Conservation (phyloP, 2,888 invertebrate species). For the Oxycera nigricornis region DNA sequence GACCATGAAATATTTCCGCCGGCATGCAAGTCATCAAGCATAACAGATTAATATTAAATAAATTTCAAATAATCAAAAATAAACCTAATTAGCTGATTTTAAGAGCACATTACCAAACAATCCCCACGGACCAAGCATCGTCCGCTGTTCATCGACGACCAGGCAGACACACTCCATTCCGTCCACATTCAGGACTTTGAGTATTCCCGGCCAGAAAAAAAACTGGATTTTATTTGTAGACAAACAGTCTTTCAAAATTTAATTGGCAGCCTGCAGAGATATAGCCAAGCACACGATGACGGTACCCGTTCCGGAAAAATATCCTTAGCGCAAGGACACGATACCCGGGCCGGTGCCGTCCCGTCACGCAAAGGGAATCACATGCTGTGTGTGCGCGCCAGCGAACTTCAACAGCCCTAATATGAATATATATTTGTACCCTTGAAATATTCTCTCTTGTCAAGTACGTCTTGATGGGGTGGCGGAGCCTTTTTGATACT, state of each 20-base stretch:
- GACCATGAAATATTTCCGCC: background rate
- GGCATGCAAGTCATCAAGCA: background rate
- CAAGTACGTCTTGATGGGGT: background rate
- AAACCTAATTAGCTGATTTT: conserved; percentile 38
- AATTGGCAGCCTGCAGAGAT: conserved; percentile 45
- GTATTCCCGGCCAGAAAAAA: background rate
- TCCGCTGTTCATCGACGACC: background rate
- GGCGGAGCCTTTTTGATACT: background rate
- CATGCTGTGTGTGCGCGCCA: background rate
- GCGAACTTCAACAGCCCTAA: conserved; percentile 4
- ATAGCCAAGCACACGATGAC: background rate
- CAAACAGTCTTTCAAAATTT: conserved; percentile 45
- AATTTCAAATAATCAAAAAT: conserved; percentile 32
- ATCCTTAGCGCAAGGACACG: background rate
- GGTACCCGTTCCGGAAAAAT: background rate
- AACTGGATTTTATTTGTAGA: conserved; percentile 40
- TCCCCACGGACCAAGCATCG: conserved; percentile 23
- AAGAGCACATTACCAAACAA: conserved; percentile 30
- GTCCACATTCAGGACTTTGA: background rate
- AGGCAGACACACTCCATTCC: background rate
- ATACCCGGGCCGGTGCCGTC: background rate
- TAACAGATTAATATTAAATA: conserved; percentile 21
- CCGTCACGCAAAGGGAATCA: conserved; percentile 19
- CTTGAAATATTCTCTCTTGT: background rate
- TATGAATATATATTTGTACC: background rate